phyloP scores from a whole-genome alignment of 1,140 invertebrate species.

The Drosophila bipectinata region DNA sequence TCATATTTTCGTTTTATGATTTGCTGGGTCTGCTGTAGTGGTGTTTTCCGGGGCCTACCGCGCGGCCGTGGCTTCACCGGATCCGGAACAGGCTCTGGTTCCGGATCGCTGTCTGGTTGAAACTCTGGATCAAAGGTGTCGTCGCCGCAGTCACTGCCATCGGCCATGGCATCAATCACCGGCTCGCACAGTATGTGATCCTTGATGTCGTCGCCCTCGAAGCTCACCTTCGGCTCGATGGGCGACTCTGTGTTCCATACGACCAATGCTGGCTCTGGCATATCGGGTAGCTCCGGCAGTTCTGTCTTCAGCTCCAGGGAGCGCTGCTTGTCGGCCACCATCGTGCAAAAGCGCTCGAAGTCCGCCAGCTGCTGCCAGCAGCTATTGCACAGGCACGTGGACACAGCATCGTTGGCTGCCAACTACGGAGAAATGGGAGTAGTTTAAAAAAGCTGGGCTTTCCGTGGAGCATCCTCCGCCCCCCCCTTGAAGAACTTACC shows the following conservation, averaged over 20 bases:
- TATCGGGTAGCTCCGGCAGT: slow-evolving; percentile 51
- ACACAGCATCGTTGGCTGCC: slow-evolving; percentile 46
- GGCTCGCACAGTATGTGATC: slow-evolving; percentile 69
- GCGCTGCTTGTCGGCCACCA: slow-evolving; percentile 64
- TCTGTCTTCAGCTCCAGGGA: slow-evolving; percentile 57
- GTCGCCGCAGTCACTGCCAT: slow-evolving; percentile 28
- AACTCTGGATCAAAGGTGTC: slow-evolving; percentile 42
- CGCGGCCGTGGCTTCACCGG: slow-evolving; percentile 20
- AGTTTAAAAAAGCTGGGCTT: neutral
- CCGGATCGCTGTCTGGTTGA: slow-evolving; percentile 7
- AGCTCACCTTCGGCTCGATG: slow-evolving; percentile 50
- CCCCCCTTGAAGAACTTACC: slow-evolving; percentile 19
- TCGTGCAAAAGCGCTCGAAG: slow-evolving; percentile 58
- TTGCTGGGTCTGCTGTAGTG: slow-evolving; percentile 33
- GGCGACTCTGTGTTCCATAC: slow-evolving; percentile 66
- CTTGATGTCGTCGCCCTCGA: slow-evolving; percentile 56
- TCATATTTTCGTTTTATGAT: slow-evolving; percentile 42
- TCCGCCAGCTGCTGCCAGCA: slow-evolving; percentile 59
- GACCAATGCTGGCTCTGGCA: slow-evolving; percentile 54
- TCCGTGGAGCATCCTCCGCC: neutral
- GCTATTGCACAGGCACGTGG: slow-evolving; percentile 48
- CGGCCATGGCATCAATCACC: slow-evolving; percentile 58
- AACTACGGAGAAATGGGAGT: slow-evolving; percentile 3
- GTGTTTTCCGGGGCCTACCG: slow-evolving; percentile 33
- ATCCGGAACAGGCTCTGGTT: slow-evolving; percentile 8